Evolutionary conservation across 2,888 invertebrate genomes (phyloP), one percentile per base, ranked within the genome.

Genomic region (Pyrgus malvae): DNA sequence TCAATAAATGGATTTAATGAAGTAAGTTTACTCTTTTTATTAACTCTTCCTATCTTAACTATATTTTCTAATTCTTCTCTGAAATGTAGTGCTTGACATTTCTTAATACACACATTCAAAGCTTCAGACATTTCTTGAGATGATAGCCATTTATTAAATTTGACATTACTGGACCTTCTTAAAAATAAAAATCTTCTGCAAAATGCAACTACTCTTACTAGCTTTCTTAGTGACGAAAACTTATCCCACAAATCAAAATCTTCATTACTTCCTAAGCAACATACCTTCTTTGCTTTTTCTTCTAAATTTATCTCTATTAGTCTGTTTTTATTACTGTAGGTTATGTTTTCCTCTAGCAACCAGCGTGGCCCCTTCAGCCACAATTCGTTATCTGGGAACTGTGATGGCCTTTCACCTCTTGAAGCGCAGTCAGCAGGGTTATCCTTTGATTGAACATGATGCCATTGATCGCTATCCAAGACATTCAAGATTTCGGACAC

Each of bases 401-500:
- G 58, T 19, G n/a, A 16, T 68, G 64, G 29, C 29, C 9, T 29
- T 29, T 6, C 29, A 8, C 29, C 29, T 29, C 9, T 29, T 9
- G 29, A 29, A 0, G 68, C 69, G 27, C 54, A 56, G 48, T 72
- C 70, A 0, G 68, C 68, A 2, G 67, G 67, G 49, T 3, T 31
- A n/a, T 31, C 6, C 11, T n/a, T 31, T 5, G 23, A 40, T 5
- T 23, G 21, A n/a, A 40, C 40, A 3, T 23, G 23, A 29, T 44
- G 58, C 69, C 68, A 63, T 5, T 62, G 56, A 11, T 42, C n/a
- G 5, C 25, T 12, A n/a, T 61, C 50, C 9, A 62, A 3, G 2
- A 37, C 17, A 0, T 45, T 41, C 9, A 65, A 46, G 2, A 71
- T 65, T 19, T 63, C 62, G 0, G 61, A 48, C 0, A 68, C 44